Percentiles rank a stretch among this genome's conserved stretches.
Evolutionary conservation across 2,113 vertebrate genomes (phyloP).

Genomic region (Halichoeres trimaculatus): DNA sequence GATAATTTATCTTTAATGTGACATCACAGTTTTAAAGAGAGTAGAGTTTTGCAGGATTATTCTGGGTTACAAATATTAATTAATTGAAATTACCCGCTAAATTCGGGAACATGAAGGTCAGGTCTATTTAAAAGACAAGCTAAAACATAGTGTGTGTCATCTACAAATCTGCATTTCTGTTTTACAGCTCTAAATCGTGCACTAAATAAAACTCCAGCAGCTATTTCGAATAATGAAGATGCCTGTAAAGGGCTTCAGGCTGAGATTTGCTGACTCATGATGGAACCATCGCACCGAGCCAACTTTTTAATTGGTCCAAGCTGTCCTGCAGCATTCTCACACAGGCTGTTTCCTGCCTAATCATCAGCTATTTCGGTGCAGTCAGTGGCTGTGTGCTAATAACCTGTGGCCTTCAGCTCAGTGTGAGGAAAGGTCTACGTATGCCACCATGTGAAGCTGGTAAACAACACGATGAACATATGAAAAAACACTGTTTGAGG

Average conservation of each 20-base stretch:
- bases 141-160: too few relatives aligned
- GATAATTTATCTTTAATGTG: too few relatives aligned
- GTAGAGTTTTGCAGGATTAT: too few relatives aligned
- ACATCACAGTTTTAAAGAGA: too few relatives aligned
- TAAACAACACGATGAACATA: background rate
- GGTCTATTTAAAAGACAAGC: too few relatives aligned
- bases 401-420: background rate
- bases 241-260: background rate
- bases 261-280: slow-evolving; percentile 43
- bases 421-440: too few relatives aligned
- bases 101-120: too few relatives aligned
- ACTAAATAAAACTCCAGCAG: too few relatives aligned
- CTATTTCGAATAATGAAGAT: background rate
- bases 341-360: background rate
- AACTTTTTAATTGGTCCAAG: background rate
- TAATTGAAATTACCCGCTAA: too few relatives aligned
- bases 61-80: too few relatives aligned
- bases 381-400: background rate
- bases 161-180: too few relatives aligned
- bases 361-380: background rate
- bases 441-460: background rate
- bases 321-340: slow-evolving; percentile 10
- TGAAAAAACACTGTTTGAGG: background rate
- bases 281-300: slow-evolving; percentile 1
- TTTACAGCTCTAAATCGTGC: too few relatives aligned